Evolutionary conservation across 2,888 invertebrate species (phyloP).

Genomic region (Tetranychus piercei): DNA sequence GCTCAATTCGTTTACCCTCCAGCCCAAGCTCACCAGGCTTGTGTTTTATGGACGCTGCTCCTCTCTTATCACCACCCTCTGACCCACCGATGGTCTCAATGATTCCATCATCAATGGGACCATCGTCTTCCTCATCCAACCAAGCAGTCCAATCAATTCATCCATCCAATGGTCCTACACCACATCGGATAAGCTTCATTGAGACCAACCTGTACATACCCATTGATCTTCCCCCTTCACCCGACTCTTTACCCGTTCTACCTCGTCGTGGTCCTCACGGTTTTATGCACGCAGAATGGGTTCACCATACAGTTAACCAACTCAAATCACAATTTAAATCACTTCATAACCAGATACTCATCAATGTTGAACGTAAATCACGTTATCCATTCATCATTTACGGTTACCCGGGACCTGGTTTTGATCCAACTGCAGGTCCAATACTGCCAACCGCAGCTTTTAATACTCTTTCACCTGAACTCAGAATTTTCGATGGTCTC

Average conservation of each 20-base stretch:
- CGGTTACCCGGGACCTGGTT: conserved; percentile 14
- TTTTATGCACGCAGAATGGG: conserved; percentile 19
- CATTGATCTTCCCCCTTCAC: conserved; percentile 18
- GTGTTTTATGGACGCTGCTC: neutral
- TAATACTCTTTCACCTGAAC: conserved; percentile 16
- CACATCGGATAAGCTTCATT: conserved; percentile 20
- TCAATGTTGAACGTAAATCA: conserved; percentile 21
- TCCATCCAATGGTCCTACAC: neutral
- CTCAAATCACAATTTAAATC: conserved; percentile 16
- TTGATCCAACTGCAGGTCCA: neutral
- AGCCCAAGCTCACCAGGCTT: conserved; percentile 7
- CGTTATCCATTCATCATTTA: conserved; percentile 23
- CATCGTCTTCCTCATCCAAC: neutral
- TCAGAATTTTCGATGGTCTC: conserved; percentile 20
- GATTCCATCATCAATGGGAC: conserved; percentile 1
- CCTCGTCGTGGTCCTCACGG: neutral
- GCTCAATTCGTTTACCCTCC: neutral
- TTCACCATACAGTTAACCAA: conserved; percentile 13
- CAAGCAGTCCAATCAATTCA: neutral
- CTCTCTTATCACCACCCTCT: conserved; percentile 17
- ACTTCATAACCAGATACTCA: conserved; percentile 17
- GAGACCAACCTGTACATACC: conserved; percentile 22
- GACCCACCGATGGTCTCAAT: conserved; percentile 10
- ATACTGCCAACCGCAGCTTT: conserved; percentile 6
- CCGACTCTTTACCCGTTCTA: conserved; percentile 6